Conservation (phyloP, 2,888 invertebrate species). For the Osedax fenrisi region DNA sequence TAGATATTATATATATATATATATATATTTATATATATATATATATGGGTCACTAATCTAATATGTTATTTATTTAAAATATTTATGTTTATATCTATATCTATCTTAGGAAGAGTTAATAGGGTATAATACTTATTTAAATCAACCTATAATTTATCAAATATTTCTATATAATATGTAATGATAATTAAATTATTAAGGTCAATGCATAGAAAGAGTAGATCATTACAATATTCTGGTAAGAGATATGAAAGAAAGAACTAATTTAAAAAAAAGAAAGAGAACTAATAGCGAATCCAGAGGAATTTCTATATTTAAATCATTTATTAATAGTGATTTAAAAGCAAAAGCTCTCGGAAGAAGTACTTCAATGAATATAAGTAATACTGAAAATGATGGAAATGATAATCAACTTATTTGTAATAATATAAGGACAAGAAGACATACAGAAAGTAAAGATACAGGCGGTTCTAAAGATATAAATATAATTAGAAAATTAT, state of each 20-base stretch:
- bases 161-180: too few species aligned
- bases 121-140: too few species aligned
- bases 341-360: not conserved
- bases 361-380: not conserved
- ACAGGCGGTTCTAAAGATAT: not conserved
- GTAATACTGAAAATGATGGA: not conserved
- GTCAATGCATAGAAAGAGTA: not conserved
- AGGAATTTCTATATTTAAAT: not conserved
- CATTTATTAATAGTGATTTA: not conserved
- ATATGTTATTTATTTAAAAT: too few species aligned
- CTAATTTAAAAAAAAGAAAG: not conserved
- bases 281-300: not conserved
- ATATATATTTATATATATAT: too few species aligned
- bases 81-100: too few species aligned
- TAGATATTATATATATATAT: too few species aligned
- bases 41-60: too few species aligned
- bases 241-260: not conserved
- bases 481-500: not conserved
- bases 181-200: too few species aligned
- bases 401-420: not conserved
- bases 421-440: not conserved
- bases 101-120: too few species aligned
- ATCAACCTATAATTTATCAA: too few species aligned
- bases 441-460: not conserved
- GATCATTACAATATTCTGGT: not conserved